phyloP scores from a whole-genome alignment of 2,113 vertebrate species.

The Ahaetulla prasina region DNA sequence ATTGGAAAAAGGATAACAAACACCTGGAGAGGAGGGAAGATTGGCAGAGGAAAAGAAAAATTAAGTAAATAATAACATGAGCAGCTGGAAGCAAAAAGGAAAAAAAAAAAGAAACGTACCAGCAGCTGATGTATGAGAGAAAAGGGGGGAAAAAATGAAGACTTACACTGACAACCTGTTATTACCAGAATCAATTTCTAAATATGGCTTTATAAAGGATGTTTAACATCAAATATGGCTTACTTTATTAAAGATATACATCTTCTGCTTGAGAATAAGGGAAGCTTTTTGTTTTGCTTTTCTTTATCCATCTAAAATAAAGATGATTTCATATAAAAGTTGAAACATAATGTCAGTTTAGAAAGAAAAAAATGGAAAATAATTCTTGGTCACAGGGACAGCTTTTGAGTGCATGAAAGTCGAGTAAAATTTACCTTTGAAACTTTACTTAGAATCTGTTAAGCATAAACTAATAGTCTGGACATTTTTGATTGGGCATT shows the following conservation, averaged over 20 bases:
- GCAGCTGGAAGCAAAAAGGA: slow-evolving; percentile 57
- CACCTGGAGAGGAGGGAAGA: slow-evolving; percentile 45
- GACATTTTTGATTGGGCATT: background rate
- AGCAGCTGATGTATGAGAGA: slow-evolving; percentile 51
- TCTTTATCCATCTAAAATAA: slow-evolving; percentile 15
- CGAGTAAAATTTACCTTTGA: background rate
- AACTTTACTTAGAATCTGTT: background rate
- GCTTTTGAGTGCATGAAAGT: too few relatives aligned
- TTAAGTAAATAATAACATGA: slow-evolving; percentile 59
- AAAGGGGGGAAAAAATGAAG: slow-evolving; percentile 12
- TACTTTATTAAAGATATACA: slow-evolving; percentile 40
- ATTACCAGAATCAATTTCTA: slow-evolving; percentile 61
- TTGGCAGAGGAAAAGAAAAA: slow-evolving; percentile 53
- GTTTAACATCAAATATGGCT: slow-evolving; percentile 53
- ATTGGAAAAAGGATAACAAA: slow-evolving; percentile 38
- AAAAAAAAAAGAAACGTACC: slow-evolving; percentile 50
- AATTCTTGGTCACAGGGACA: background rate
- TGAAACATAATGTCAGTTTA: background rate
- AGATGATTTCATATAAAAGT: background rate
- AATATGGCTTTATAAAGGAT: slow-evolving; percentile 50
- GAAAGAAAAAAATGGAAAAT: background rate
- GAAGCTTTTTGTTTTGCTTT: background rate
- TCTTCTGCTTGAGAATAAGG: slow-evolving; percentile 9
- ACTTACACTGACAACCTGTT: slow-evolving; percentile 61
- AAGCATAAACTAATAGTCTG: background rate